Conservation (phyloP, 2,888 invertebrate genomes). For the Amblyjoppa fuscipennis region DNA sequence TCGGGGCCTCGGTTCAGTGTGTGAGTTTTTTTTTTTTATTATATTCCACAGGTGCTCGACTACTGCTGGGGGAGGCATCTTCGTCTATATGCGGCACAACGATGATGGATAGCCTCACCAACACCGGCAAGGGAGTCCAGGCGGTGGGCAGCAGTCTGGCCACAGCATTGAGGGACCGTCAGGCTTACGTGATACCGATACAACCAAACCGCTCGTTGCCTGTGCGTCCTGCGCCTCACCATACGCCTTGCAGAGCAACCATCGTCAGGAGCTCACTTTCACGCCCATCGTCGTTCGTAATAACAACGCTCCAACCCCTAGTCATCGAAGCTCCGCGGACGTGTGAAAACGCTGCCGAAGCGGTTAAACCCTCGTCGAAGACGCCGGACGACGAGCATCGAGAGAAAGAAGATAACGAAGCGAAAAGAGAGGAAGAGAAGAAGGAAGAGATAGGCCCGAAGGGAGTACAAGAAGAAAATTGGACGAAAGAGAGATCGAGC, state of each 20-base stretch:
- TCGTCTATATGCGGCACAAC: slow-evolving; percentile 33
- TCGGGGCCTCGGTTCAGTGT: no score
- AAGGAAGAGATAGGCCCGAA: neutral
- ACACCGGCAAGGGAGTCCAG: slow-evolving; percentile 40
- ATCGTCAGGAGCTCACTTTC: slow-evolving; percentile 26
- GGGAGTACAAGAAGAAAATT: neutral
- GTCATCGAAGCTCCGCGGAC: slow-evolving; percentile 5
- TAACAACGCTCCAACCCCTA: neutral
- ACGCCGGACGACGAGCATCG: neutral
- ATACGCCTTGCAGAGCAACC: slow-evolving; percentile 60
- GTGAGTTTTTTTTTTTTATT: no score
- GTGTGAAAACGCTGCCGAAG: neutral
- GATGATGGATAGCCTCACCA: slow-evolving; percentile 43
- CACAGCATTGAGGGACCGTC: slow-evolving; percentile 77
- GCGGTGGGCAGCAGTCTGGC: slow-evolving; percentile 70
- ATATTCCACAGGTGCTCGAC: slow-evolving; percentile 60
- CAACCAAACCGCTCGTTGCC: slow-evolving; percentile 82
- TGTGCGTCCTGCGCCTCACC: slow-evolving; percentile 79
- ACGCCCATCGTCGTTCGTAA: slow-evolving; percentile 6
- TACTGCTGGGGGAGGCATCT: slow-evolving; percentile 33
- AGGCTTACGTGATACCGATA: slow-evolving; percentile 76
- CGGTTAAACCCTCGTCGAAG: neutral
- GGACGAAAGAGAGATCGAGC: neutral
- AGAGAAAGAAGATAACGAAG: neutral
- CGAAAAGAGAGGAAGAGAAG: neutral